Percentiles rank a stretch among this genome's conserved stretches.
These are phyloP conservation scores for Trichoplusia ni DNA, from an alignment of 1,140 invertebrate genomes.

Conservation along the genomic window DNA sequence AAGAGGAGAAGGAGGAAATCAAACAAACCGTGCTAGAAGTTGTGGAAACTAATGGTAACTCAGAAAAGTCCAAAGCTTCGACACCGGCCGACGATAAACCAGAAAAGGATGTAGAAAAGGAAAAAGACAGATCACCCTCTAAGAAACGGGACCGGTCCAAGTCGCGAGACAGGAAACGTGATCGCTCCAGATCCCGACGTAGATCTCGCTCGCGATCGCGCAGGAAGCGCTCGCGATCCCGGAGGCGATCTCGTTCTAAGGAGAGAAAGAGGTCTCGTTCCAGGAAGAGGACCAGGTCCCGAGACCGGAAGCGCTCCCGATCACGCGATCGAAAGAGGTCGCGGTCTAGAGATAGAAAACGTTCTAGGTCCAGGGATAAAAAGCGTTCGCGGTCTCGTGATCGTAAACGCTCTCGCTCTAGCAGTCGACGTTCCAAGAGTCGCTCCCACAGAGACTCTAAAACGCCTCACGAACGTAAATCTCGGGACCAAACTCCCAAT, in stretches of 20 bases:
- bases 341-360: conserved; percentile 73
- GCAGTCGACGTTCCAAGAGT: conserved; percentile 70
- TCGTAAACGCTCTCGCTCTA: conserved; percentile 70
- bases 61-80: conserved; percentile 70
- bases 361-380: conserved; percentile 69
- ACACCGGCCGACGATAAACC: conserved; percentile 68
- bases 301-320: conserved; percentile 67
- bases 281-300: conserved; percentile 68
- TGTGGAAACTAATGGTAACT: conserved; percentile 61
- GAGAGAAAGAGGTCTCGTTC: conserved; percentile 64
- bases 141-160: conserved; percentile 78
- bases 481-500: conserved; percentile 65
- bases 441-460: conserved; percentile 68
- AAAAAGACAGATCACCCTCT: conserved; percentile 76
- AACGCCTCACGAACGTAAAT: conserved; percentile 67
- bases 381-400: conserved; percentile 75
- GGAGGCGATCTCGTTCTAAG: conserved; percentile 59
- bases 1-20: conserved; percentile 48
- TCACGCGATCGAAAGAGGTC: conserved; percentile 76
- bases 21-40: conserved; percentile 38
- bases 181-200: conserved; percentile 69
- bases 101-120: conserved; percentile 55
- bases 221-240: conserved; percentile 68
- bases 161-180: conserved; percentile 68
- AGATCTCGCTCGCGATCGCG: conserved; percentile 67